Conservation (phyloP, 2,888 invertebrate genomes). For the Magallana nippona region DNA sequence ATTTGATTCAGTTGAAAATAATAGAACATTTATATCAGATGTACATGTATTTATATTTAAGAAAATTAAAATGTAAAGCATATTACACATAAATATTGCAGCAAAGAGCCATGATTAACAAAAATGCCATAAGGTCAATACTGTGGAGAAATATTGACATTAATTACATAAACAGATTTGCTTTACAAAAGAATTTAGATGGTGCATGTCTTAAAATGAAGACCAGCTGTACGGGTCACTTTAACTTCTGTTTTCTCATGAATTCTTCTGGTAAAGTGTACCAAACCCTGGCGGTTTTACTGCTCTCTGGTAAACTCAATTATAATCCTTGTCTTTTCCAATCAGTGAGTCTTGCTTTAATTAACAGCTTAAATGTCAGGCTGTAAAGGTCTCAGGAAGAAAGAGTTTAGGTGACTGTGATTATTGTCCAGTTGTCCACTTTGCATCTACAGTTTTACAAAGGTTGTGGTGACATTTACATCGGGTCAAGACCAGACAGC, state of each 20-base stretch:
- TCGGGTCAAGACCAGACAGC: background rate
- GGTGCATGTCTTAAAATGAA: background rate
- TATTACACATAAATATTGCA: no score
- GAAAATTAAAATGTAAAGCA: no score
- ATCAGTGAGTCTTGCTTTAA: background rate
- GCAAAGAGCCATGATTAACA: no score
- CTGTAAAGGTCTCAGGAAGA: background rate
- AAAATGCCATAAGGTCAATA: no score
- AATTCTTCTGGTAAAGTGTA: background rate
- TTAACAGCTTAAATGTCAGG: background rate
- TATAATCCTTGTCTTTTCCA: background rate
- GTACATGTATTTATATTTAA: no score
- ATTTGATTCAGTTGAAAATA: no score
- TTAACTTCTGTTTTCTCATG: slow-evolving; percentile 1
- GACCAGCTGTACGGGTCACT: background rate
- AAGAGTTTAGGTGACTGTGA: background rate
- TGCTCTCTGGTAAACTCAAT: slow-evolving; percentile 6
- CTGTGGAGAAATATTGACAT: no score
- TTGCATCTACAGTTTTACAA: background rate
- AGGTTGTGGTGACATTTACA: slow-evolving; percentile 22
- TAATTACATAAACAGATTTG: no score
- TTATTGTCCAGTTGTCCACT: background rate
- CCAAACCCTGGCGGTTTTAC: background rate
- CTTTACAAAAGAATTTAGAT: background rate
- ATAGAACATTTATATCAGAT: no score